Evolutionary conservation across 2,797 vertebrate species (phyloP).

Genomic region (Lepus townsendii): DNA sequence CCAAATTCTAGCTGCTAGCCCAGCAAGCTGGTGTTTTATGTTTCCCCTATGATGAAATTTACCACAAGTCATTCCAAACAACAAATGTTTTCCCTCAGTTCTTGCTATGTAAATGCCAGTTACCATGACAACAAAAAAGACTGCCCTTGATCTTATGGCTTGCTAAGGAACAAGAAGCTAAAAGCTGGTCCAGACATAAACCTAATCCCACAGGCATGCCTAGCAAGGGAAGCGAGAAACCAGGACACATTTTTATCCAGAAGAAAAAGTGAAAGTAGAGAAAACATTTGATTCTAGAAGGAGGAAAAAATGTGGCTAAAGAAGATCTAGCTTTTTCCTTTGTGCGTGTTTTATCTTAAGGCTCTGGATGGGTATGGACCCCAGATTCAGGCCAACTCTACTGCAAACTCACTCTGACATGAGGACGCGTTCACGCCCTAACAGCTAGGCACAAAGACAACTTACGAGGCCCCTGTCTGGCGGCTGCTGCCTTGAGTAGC

Average conservation of each 20-base stretch:
- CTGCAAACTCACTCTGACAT: not conserved
- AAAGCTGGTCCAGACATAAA: slow-evolving; percentile 28
- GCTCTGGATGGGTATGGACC: not conserved
- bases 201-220: slow-evolving; percentile 25
- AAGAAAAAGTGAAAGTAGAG: slow-evolving; percentile 64
- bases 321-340: slow-evolving; percentile 10
- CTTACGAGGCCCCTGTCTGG: not conserved
- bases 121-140: slow-evolving; percentile 47
- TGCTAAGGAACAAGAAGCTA: slow-evolving; percentile 40
- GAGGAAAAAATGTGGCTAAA: slow-evolving; percentile 42
- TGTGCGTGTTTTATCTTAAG: not conserved
- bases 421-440: not conserved
- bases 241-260: slow-evolving; percentile 40
- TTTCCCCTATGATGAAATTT: slow-evolving; percentile 50
- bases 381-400: not conserved
- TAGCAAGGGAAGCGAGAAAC: slow-evolving; percentile 55
- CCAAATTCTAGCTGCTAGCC: slow-evolving; percentile 17
- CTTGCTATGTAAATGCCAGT: slow-evolving; percentile 34
- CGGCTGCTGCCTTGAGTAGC: not conserved
- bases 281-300: slow-evolving; percentile 41
- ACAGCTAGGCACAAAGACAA: not conserved
- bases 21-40: not conserved
- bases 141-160: slow-evolving; percentile 20
- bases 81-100: not conserved
- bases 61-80: slow-evolving; percentile 56